Percentiles rank a stretch among this genome's conserved stretches.
These are phyloP conservation scores for Trilocha varians DNA, from an alignment of 2,888 invertebrate species.

Conservation along the genomic window DNA sequence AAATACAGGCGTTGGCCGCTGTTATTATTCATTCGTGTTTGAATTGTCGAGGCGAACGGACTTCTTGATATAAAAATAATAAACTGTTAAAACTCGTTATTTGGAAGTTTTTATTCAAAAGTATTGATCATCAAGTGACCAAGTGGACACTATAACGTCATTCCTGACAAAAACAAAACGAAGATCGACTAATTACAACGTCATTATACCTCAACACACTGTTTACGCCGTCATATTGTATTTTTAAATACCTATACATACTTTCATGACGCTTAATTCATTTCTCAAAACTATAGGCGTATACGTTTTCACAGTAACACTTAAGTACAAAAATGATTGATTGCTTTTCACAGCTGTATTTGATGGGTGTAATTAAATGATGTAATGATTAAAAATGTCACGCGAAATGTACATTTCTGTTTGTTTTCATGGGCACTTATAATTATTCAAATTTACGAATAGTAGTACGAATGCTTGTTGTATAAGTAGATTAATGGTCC, in stretches of 20 bases:
- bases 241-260: not conserved
- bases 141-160: too few species aligned
- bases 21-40: too few species aligned
- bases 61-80: too few species aligned
- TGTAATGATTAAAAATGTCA: slow-evolving; percentile 26
- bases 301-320: slow-evolving; percentile 10
- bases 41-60: too few species aligned
- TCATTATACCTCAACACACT: too few species aligned
- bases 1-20: too few species aligned
- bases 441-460: slow-evolving; percentile 4
- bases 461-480: slow-evolving; percentile 1
- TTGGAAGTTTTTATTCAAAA: too few species aligned
- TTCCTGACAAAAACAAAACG: too few species aligned
- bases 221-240: too few species aligned
- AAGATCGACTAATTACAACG: too few species aligned
- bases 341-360: slow-evolving; percentile 13
- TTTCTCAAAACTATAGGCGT: slow-evolving; percentile 1
- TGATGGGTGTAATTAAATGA: slow-evolving; percentile 21
- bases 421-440: slow-evolving; percentile 11
- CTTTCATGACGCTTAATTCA: not conserved
- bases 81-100: too few species aligned
- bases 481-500: not conserved
- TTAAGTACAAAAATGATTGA: slow-evolving; percentile 15
- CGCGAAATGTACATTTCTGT: slow-evolving; percentile 26
- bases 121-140: too few species aligned